These are phyloP conservation scores for Paratilapia polleni DNA, from an alignment of 2,113 vertebrate species.

Conservation along the genomic window DNA sequence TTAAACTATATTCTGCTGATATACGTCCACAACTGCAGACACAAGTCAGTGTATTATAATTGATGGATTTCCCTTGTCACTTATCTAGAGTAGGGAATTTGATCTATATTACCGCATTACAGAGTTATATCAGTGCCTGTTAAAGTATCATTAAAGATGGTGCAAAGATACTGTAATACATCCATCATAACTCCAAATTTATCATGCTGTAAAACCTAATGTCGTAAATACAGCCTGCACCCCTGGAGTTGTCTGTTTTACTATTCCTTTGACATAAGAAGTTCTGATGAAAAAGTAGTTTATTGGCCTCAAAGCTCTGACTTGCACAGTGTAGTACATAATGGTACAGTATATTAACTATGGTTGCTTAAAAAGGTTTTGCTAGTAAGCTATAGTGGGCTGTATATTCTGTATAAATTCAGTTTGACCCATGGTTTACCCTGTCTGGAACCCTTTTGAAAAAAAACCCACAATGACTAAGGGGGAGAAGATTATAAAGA, in stretches of 20 bases:
- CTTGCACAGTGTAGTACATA: not conserved
- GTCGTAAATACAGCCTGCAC: not conserved
- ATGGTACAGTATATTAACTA: not conserved
- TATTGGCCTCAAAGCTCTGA: not conserved
- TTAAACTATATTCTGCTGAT: conserved; percentile 1
- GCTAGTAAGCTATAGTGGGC: not conserved
- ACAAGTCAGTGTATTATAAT: not conserved
- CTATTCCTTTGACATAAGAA: not conserved
- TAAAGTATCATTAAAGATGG: conserved; percentile 30
- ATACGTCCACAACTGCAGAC: not conserved
- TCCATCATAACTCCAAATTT: conserved; percentile 24
- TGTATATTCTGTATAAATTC: not conserved
- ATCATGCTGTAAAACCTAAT: conserved; percentile 2
- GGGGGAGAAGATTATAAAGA: not conserved
- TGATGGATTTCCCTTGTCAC: conserved; percentile 37
- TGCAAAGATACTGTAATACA: not conserved
- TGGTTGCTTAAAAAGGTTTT: not conserved
- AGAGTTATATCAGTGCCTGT: conserved; percentile 16
- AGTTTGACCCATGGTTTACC: not conserved
- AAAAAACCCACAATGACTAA: not conserved
- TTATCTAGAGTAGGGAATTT: not conserved
- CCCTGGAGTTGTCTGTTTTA: not conserved
- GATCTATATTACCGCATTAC: conserved; percentile 20
- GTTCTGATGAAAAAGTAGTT: not conserved
- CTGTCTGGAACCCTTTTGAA: not conserved